A percentile compares a stretch with the other conserved stretches of the same genome.
phyloP scores from a whole-genome alignment of 2,113 vertebrate genomes.

The Strigops habroptila region DNA sequence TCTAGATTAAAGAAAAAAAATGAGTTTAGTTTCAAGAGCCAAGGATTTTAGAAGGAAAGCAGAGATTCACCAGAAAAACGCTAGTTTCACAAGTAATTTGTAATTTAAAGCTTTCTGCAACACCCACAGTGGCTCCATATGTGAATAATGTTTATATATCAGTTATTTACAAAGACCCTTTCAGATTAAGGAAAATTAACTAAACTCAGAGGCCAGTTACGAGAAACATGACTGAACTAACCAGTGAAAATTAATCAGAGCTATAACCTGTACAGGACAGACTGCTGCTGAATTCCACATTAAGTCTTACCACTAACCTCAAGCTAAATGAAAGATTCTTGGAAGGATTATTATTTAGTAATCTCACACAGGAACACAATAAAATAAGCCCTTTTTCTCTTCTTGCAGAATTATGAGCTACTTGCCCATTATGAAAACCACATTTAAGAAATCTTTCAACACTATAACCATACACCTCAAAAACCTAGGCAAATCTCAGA shows the following conservation, averaged over 20 bases:
- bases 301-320: neutral
- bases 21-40: neutral
- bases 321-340: neutral
- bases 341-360: neutral
- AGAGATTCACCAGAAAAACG: neutral
- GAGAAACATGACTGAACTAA: neutral
- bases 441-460: neutral
- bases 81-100: neutral
- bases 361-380: neutral
- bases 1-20: constrained; percentile 72
- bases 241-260: neutral
- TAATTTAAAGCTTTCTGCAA: neutral
- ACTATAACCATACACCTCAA: neutral
- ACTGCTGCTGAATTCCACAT: neutral
- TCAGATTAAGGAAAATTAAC: neutral
- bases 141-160: neutral
- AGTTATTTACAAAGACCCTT: neutral
- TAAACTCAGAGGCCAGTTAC: neutral
- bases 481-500: neutral
- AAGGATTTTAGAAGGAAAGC: neutral
- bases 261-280: neutral
- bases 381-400: fast-evolving
- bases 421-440: neutral
- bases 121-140: neutral
- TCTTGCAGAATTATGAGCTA: neutral